Conservation (phyloP, 2,797 vertebrate species). For the Molossus molossus region DNA sequence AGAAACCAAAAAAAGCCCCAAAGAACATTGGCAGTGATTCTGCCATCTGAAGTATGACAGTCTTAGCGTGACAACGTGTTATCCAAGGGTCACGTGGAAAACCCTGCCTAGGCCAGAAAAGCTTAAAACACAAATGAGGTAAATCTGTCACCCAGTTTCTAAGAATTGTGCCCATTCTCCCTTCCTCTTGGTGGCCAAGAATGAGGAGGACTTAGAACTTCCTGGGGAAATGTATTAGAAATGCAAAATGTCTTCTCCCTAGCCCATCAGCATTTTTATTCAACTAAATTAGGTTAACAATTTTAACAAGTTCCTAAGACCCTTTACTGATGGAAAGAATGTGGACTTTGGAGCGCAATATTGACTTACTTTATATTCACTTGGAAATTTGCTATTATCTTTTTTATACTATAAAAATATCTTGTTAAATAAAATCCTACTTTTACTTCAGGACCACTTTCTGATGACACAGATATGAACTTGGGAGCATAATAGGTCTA, state of each 20-base stretch:
- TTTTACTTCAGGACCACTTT: constrained; percentile 20
- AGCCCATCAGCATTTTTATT: background rate
- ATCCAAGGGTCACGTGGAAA: background rate
- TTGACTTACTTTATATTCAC: background rate
- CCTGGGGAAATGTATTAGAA: background rate
- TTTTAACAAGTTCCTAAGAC: background rate
- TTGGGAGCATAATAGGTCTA: background rate
- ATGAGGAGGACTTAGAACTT: background rate
- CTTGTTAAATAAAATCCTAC: constrained; percentile 5
- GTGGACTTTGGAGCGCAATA: background rate
- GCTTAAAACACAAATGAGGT: background rate
- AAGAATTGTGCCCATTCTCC: background rate
- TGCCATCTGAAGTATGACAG: background rate
- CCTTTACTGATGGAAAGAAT: background rate
- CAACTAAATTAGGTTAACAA: constrained; percentile 14
- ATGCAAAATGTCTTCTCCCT: background rate
- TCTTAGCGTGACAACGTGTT: background rate
- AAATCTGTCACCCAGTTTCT: background rate
- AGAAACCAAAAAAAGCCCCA: too few species aligned
- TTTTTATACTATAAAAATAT: background rate
- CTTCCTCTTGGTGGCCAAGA: accelerated
- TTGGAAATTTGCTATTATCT: background rate
- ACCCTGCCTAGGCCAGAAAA: background rate
- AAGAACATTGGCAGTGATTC: background rate
- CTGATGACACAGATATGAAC: background rate